phyloP scores from a whole-genome alignment of 2,113 vertebrate genomes.

The Polyodon spathula region DNA sequence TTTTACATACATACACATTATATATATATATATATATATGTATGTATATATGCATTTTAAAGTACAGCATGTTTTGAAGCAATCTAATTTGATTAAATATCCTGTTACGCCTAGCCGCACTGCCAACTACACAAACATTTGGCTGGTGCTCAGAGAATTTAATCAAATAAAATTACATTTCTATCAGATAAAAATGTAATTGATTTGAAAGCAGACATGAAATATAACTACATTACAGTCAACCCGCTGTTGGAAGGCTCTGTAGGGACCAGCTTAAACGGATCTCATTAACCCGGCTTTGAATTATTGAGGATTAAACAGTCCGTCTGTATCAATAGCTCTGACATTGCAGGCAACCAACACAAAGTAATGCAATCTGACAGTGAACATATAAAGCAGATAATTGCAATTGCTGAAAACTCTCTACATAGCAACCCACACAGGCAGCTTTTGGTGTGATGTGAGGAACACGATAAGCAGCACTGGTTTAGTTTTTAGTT shows the following conservation, averaged over 20 bases:
- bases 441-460: too few species aligned
- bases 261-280: conserved; percentile 45
- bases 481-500: too few species aligned
- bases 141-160: conserved; percentile 51
- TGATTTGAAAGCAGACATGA: conserved; percentile 67
- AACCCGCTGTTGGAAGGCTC: conserved; percentile 40
- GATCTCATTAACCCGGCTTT: conserved; percentile 60
- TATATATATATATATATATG: too few species aligned
- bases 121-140: conserved; percentile 40
- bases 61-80: conserved; percentile 7
- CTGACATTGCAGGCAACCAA: conserved; percentile 46
- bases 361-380: conserved; percentile 42
- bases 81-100: conserved; percentile 54
- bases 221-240: conserved; percentile 60
- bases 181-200: conserved; percentile 66
- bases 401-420: too few species aligned
- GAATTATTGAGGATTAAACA: conserved; percentile 48
- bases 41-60: too few species aligned
- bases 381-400: too few species aligned
- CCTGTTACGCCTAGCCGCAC: conserved; percentile 51
- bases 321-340: conserved; percentile 22
- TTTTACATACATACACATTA: too few species aligned
- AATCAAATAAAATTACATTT: conserved; percentile 61
- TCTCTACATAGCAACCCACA: too few species aligned
- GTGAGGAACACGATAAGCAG: too few species aligned